Evolutionary conservation across 2,888 invertebrate species (phyloP).

Genomic region (Prenolepis imparis): DNA sequence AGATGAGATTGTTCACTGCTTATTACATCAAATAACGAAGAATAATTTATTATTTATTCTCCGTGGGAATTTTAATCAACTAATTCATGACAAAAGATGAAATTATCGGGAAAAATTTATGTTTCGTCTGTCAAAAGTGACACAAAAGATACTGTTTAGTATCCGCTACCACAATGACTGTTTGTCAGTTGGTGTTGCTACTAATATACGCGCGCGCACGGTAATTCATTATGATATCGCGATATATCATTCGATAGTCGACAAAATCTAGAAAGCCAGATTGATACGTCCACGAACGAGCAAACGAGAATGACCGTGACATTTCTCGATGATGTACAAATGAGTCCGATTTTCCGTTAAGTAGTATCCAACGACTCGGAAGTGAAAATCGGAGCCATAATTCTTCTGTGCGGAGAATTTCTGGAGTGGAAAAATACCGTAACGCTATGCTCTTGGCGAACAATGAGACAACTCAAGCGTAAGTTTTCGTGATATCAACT

Average conservation of each 20-base stretch:
- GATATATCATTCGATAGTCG: neutral
- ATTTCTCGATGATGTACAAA: neutral
- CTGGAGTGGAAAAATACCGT: neutral
- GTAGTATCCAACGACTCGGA: neutral
- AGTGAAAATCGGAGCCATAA: slow-evolving; percentile 21
- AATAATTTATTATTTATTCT: neutral
- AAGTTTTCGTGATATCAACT: slow-evolving; percentile 20
- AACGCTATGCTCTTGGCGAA: neutral
- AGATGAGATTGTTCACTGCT: neutral
- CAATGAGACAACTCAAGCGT: neutral
- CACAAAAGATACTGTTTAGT: neutral
- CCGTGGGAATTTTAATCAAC: neutral
- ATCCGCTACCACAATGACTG: neutral
- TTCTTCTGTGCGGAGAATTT: neutral
- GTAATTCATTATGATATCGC: slow-evolving; percentile 4
- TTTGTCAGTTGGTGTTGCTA: slow-evolving; percentile 15
- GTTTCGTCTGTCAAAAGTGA: slow-evolving; percentile 4
- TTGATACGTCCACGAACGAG: neutral
- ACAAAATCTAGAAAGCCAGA: neutral
- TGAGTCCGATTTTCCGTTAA: neutral
- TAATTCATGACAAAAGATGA: slow-evolving; percentile 12
- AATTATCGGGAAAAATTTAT: slow-evolving; percentile 10
- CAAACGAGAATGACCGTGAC: neutral
- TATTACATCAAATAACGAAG: neutral
- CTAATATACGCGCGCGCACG: neutral